Evolutionary conservation across 2,113 vertebrate species (phyloP).

Genomic region (Elachura formosa): DNA sequence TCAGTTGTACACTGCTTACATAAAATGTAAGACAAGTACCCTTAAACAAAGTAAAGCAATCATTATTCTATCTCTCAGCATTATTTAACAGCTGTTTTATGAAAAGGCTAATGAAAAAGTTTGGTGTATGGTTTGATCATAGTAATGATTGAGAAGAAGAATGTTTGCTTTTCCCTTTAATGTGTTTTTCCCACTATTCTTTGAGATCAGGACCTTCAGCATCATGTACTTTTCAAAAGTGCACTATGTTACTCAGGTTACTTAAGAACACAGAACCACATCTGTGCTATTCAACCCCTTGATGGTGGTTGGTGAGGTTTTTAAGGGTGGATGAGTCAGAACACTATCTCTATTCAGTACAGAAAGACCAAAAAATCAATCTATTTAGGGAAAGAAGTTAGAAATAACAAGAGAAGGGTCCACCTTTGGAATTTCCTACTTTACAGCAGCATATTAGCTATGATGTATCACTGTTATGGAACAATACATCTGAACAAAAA

Average conservation of each 20-base stretch:
- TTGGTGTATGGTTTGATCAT: neutral
- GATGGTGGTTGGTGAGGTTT: neutral
- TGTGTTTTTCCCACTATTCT: neutral
- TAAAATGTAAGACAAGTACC: neutral
- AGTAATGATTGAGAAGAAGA: neutral
- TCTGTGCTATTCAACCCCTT: neutral
- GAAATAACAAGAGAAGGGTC: neutral
- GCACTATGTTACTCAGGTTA: neutral
- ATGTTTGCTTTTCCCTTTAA: neutral
- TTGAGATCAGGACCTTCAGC: neutral
- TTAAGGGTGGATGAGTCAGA: conserved; percentile 34
- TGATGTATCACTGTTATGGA: neutral
- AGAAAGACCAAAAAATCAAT: neutral
- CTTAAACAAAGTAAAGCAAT: neutral
- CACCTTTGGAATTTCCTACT: neutral
- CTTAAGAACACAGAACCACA: conserved; percentile 9
- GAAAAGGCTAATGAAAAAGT: neutral
- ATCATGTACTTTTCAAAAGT: neutral
- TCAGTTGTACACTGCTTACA: neutral
- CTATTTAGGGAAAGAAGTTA: conserved; percentile 7
- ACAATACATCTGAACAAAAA: neutral
- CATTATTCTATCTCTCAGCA: neutral
- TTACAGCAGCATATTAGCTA: neutral
- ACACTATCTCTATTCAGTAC: conserved; percentile 42
- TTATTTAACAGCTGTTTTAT: neutral